Base-by-base conservation (phyloP, 2,797 vertebrate species). In the Limnodromus scolopaceus region DNA sequence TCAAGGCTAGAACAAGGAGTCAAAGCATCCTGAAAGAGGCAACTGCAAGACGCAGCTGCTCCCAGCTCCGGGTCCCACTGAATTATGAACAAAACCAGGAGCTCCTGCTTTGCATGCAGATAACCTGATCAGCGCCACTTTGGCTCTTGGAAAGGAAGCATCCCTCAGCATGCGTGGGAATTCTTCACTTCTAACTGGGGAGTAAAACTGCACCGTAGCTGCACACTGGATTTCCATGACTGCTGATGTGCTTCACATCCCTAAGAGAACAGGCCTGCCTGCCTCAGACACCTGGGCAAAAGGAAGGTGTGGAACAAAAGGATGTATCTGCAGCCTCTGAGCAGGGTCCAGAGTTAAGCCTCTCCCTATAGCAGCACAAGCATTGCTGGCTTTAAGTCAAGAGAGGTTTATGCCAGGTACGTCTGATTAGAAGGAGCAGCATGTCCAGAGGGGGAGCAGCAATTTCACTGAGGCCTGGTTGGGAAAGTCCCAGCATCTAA, bases 401-500 rank as follows among this genome's bases (percentile, higher is more conserved):
- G 74, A 70, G 65, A 91, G 30, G 53, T 70, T 96, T 79, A 92
- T 71, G 83, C 83, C 88, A 94, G 95, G 94, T 95, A 97, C 83
- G 85, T 93, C 88, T 97, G 95, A 96, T 95, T 89, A 94, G 94
- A 92, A 96, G 93, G 77, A 96, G 96, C 63, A 95, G 90, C 81
- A 96, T 95, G 95, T 96, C 94, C 95, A 97, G 88, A 97, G 96
- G 93, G 96, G 92, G 90, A 94, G 93, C 90, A 96, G 93, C 88
- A 96, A 91, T 95, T 94, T 94, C 89, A 95, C 74, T 87, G 88
- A 95, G 92, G 94, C 78, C 90, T 60, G 81, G 45, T 25, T 97
- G 95, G 96, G 95, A 97, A 97, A 97, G 96, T 97, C 95, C 96
- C 96, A 96, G 90, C 88, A 91, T 75, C 94, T 92, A 96, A 91